These are phyloP conservation scores for Torymus auratus DNA, from an alignment of 2,888 invertebrate genomes.

Conservation along the genomic window DNA sequence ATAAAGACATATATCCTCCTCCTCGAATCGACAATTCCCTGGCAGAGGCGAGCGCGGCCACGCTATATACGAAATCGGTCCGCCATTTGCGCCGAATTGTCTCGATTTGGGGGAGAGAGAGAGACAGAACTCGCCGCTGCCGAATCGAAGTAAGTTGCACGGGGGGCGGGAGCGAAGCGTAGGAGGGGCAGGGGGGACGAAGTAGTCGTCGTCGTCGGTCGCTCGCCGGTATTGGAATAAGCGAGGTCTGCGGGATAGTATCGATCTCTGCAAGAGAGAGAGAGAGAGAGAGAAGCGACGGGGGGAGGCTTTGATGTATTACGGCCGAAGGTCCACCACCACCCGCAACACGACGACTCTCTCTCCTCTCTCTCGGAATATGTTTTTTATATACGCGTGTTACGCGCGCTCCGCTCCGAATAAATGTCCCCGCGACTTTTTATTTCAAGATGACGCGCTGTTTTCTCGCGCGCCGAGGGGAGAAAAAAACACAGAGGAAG, in stretches of 20 bases:
- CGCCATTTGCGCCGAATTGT: conserved; percentile 60
- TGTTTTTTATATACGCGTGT: conserved; percentile 61
- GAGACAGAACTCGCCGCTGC: too few relatives aligned
- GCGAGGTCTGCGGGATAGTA: conserved; percentile 71
- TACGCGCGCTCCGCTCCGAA: conserved; percentile 63
- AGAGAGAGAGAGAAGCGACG: too few relatives aligned
- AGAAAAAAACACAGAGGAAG: too few relatives aligned
- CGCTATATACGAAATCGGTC: conserved; percentile 45
- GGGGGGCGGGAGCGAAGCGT: conserved; percentile 4
- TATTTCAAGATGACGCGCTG: conserved; percentile 67
- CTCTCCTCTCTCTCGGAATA: conserved; percentile 33
- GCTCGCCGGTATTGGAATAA: conserved; percentile 69
- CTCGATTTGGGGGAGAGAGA: conserved; percentile 52
- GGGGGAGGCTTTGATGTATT: conserved; percentile 72
- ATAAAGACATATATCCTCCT: conserved; percentile 19
- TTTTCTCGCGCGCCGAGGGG: too few relatives aligned
- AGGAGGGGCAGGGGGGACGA: conserved; percentile 57
- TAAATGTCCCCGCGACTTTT: conserved; percentile 70
- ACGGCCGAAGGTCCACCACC: conserved; percentile 71
- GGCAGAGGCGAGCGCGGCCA: background rate
- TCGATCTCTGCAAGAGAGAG: conserved; percentile 68
- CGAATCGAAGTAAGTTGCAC: conserved; percentile 47
- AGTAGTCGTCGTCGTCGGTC: conserved; percentile 43
- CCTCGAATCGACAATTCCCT: background rate
- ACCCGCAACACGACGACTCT: conserved; percentile 62